A percentile compares a stretch with the other conserved stretches of the same genome.
Evolutionary conservation across 2,113 vertebrate species (phyloP).

Genomic region (Rhinoderma darwinii): DNA sequence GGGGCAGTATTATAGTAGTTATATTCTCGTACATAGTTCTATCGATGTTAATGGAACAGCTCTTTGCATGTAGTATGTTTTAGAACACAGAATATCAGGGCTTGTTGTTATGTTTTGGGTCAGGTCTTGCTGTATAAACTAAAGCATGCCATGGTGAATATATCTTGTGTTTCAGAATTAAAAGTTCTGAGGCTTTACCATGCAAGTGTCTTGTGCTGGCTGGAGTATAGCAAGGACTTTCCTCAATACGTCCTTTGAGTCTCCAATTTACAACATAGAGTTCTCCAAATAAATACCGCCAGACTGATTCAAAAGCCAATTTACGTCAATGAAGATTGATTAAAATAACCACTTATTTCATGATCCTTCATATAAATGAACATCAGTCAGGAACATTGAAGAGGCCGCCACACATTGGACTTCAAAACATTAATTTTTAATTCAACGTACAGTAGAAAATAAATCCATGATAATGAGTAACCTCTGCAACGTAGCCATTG

Average conservation of each 20-base stretch:
- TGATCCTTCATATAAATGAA: not conserved
- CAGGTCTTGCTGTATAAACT: not conserved
- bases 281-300: not conserved
- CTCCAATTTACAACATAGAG: not conserved
- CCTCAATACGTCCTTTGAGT: not conserved
- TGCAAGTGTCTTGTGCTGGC: not conserved
- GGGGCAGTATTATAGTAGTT: too few species aligned
- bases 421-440: not conserved
- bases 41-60: too few species aligned
- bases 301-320: conserved; percentile 3
- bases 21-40: too few species aligned
- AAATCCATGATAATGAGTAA: conserved; percentile 29
- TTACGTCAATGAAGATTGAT: not conserved
- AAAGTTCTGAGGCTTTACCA: not conserved
- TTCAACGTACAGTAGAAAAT: conserved; percentile 6
- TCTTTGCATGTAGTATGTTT: too few species aligned
- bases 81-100: not conserved
- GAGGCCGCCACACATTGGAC: not conserved
- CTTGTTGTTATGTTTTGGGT: not conserved
- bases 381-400: not conserved
- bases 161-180: not conserved
- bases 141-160: not conserved
- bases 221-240: not conserved
- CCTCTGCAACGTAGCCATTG: conserved; percentile 17
- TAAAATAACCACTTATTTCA: not conserved